Evolutionary conservation across 2,888 invertebrate species (phyloP), one percentile per base, ranked within the genome.

Genomic region (Chaitophorus viminalis): DNA sequence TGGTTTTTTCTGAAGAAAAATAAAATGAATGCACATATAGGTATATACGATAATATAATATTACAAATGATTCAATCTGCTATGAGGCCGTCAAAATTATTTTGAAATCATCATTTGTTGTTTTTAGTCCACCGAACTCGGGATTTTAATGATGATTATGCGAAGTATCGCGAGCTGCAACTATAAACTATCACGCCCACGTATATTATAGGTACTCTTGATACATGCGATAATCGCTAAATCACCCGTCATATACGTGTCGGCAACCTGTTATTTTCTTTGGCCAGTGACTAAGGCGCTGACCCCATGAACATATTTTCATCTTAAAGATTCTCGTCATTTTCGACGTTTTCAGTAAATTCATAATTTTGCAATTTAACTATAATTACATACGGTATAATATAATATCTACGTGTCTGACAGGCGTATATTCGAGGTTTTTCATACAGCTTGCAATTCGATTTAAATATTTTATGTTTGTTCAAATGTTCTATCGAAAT

Each of bases 31-130:
- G 29, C n/a, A 8, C 6, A 3, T 54, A 54, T 54, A 5, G 1
- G 39, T 54, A 52, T 8, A 52, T 5, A 25, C 9, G 6, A 54
- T 21, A 25, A 54, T 31, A n/a, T n/a, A n/a, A n/a, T 77, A 11
- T 54, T 54, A 1, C 18, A 18, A 39, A 39, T 21, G 14, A 60
- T 33, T 25, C 25, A 14, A 21, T 65, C 9, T 21, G 74, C 29
- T 2, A 14, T n/a, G 11, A 8, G 31, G 25, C 33, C 31, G 29
- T 78, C 78, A 33, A 54, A 72, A 79, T 79, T 79, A 79, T 79
- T 79, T 36, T 60, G 60, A 79, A 79, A 79, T 79, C 60, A 79
- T 79, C 31, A 33, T 78, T 60, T 60, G 31, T n/a, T n/a, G 29
- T 78, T 29, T 68, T 25, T n/a, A 2, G 68, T 25, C 25, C 29